Base-by-base conservation (phyloP, 1,140 invertebrate species). In the Heliconius eleuchia region DNA sequence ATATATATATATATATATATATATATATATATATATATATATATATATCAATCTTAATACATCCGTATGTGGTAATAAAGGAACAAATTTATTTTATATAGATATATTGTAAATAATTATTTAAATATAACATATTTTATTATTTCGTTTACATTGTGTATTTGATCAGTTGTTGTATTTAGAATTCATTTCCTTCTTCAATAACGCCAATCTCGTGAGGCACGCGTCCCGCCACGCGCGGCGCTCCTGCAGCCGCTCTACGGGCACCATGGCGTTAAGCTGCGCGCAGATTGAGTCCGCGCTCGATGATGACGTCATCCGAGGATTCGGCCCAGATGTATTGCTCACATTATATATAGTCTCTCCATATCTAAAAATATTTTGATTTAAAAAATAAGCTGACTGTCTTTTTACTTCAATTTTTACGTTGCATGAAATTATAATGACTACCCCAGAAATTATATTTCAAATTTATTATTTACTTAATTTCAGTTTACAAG, bases 221-320 rank as follows among this genome's bases (percentile, higher is more conserved):
- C 97, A 97, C 37, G 96, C 95, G 89, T 99, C 98, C 55, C 98
- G 95, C 98, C 98, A 99, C 3, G 95, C 95, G 66, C 98, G 95
- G 80, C 98, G 93, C 77, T 97, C 96, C 66, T 95, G 95, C 27
- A 99, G 92, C 86, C 97, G 96, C 39, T 98, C 96, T 19, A 98
- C 83, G 0, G 98, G 97, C 30, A 97, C 96, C 87, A 96, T 96
- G 18, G 95, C 94, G 80, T 96, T 96, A 37, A 99, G 89, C 85
- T 98, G 96, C 37, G 97, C 89, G 79, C 96, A 96, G 74, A 97
- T 96, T 76, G 96, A 94, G 0, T 94, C 94, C 0, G 96, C 96
- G 50, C 95, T 91, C 60, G 95, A 93, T 13, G 97, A 97, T 83
- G 96, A 96, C 0, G 88, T 88, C 95, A 98, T 97, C 84, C 95